phyloP scores from a whole-genome alignment of 2,888 invertebrate species.

The Rosalia funebris region DNA sequence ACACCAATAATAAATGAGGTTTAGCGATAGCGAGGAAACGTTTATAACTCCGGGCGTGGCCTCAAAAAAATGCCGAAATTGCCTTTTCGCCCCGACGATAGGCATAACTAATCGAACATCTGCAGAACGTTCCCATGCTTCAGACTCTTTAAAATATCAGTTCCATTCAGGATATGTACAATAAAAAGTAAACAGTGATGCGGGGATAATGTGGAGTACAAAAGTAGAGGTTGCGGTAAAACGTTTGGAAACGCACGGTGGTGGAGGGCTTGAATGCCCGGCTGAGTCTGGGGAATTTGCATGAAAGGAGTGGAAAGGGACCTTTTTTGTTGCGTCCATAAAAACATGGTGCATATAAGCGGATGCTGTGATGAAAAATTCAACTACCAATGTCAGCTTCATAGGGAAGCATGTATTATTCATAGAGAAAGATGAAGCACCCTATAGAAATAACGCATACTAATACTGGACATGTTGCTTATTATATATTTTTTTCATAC shows the following conservation, averaged over 20 bases:
- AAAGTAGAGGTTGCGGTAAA: background rate
- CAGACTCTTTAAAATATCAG: background rate
- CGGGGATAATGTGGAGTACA: slow-evolving; percentile 4
- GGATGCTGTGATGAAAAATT: background rate
- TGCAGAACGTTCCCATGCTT: background rate
- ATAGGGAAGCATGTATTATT: background rate
- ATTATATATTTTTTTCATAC: too few relatives aligned
- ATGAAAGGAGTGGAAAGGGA: slow-evolving; percentile 1
- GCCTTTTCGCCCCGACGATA: background rate
- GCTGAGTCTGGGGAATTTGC: background rate
- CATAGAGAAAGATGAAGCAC: background rate
- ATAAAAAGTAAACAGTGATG: slow-evolving; percentile 3
- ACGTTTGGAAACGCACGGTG: background rate
- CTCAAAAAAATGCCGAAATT: background rate
- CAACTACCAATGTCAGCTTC: background rate
- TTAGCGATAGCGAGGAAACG: background rate
- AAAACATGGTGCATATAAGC: background rate
- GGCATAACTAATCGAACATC: background rate
- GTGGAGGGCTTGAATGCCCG: background rate
- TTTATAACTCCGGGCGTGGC: background rate
- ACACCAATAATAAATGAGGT: background rate
- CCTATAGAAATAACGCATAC: too few relatives aligned
- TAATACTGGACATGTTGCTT: too few relatives aligned
- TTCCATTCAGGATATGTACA: background rate
- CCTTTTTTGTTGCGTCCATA: background rate